A percentile compares a stretch with the other conserved stretches of the same genome.
These are phyloP conservation scores for Opisthocomus hoazin DNA, from an alignment of 2,113 vertebrate genomes.

Conservation along the genomic window DNA sequence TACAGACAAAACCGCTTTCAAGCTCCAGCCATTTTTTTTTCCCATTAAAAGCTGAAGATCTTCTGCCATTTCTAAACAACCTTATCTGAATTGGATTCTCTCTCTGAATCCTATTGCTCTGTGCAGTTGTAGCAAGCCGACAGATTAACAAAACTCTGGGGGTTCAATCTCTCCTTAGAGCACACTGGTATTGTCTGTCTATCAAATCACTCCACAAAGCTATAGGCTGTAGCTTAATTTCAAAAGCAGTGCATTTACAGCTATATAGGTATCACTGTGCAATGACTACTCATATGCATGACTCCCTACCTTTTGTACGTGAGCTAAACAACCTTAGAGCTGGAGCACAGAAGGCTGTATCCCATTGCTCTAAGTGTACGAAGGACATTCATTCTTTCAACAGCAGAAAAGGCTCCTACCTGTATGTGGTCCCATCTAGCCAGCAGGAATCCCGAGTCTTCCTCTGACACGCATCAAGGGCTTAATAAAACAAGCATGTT, in stretches of 20 bases:
- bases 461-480: neutral
- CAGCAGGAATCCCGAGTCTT: neutral
- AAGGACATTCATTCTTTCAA: neutral
- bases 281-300: neutral
- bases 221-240: neutral
- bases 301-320: neutral
- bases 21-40: neutral
- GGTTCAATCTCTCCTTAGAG: neutral
- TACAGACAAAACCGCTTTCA: neutral
- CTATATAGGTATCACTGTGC: neutral
- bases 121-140: neutral
- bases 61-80: neutral
- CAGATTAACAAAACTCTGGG: neutral
- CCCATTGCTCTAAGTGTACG: neutral
- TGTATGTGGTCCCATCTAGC: neutral
- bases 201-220: neutral
- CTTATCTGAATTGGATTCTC: neutral
- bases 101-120: neutral
- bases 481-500: neutral
- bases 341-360: neutral
- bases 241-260: no score
- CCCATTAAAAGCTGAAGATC: neutral
- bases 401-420: neutral
- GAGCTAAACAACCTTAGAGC: neutral
- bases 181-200: no score